Conservation (phyloP, 2,888 invertebrate genomes). For the Eueremaeus valkanovi region DNA sequence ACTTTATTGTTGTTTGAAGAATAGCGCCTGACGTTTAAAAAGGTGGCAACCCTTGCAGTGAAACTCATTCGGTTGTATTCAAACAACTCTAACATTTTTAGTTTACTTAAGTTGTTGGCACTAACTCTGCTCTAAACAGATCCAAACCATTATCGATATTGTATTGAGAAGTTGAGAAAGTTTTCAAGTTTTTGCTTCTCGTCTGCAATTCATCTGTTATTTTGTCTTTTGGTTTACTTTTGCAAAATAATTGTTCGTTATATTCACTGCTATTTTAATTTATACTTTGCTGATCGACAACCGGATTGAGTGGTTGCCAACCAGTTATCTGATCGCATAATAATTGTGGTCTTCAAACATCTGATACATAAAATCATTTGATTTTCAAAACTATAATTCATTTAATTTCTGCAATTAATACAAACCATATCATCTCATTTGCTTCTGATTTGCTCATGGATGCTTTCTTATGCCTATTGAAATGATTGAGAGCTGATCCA, state of each 20-base stretch:
- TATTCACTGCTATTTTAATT: not conserved
- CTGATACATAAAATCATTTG: too few relatives aligned
- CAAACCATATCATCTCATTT: too few relatives aligned
- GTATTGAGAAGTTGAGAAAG: slow-evolving; percentile 1
- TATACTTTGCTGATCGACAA: not conserved
- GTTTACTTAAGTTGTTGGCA: slow-evolving; percentile 32
- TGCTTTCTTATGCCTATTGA: too few relatives aligned
- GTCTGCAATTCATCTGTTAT: slow-evolving; percentile 5
- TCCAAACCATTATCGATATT: slow-evolving; percentile 14
- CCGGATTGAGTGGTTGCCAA: slow-evolving; percentile 1
- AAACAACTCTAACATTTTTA: slow-evolving; percentile 22
- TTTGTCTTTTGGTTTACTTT: not conserved
- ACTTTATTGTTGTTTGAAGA: too few relatives aligned
- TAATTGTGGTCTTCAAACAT: too few relatives aligned
- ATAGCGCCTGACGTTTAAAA: not conserved
- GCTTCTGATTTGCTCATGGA: too few relatives aligned
- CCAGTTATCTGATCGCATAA: not conserved
- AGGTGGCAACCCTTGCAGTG: not conserved
- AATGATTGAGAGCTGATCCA: too few relatives aligned
- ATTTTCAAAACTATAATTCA: too few relatives aligned
- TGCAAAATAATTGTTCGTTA: not conserved
- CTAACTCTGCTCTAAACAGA: slow-evolving; percentile 21
- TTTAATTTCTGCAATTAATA: too few relatives aligned
- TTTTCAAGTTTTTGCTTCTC: not conserved
- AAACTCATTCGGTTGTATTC: slow-evolving; percentile 15